Evolutionary conservation across 2,888 invertebrate genomes (phyloP).

Genomic region (Chironomus tentans): DNA sequence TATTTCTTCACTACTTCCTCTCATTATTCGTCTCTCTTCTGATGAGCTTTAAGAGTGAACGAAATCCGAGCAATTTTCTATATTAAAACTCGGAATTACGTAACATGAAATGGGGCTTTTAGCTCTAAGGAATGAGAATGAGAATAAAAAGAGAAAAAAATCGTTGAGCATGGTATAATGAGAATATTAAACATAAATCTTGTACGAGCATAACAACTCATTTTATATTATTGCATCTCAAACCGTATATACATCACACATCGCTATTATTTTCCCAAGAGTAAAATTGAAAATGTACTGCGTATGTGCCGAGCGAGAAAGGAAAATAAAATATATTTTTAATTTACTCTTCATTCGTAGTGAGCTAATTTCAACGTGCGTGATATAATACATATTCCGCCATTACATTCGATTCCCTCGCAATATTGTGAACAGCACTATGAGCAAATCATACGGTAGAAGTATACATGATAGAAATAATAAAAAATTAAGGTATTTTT

Average conservation of each 20-base stretch:
- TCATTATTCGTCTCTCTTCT: neutral
- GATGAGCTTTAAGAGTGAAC: neutral
- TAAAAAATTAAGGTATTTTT: too few species aligned
- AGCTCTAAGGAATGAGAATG: neutral
- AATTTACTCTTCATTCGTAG: constrained; percentile 11
- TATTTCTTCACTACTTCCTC: neutral
- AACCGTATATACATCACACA: neutral
- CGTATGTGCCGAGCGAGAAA: neutral
- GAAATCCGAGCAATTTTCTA: neutral
- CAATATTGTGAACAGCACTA: too few species aligned
- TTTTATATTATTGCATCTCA: neutral
- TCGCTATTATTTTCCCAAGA: neutral
- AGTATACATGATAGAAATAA: too few species aligned
- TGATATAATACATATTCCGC: constrained; percentile 5
- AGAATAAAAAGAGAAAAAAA: neutral
- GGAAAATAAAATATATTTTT: neutral
- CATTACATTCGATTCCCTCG: too few species aligned
- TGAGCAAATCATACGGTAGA: too few species aligned
- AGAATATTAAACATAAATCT: constrained; percentile 20
- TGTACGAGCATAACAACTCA: neutral
- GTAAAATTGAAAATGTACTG: neutral
- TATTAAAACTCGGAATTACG: neutral
- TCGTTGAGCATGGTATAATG: neutral
- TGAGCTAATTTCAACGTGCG: constrained; percentile 11
- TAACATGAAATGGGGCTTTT: neutral